Conservation (phyloP, 2,797 vertebrate genomes). For the Fundulus diaphanus region DNA sequence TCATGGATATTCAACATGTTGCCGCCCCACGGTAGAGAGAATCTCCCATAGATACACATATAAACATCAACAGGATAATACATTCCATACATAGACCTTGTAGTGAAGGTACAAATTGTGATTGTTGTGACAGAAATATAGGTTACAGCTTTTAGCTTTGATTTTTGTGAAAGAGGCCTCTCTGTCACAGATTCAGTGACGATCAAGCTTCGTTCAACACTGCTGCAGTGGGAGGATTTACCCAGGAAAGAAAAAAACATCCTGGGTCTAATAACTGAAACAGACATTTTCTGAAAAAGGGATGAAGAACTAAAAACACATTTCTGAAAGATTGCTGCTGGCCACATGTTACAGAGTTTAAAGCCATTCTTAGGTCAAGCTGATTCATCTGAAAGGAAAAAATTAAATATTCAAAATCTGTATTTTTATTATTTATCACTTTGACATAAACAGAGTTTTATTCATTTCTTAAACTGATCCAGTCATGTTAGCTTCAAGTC, state of each 20-base stretch:
- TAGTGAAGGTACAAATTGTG: no score
- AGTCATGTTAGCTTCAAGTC: not conserved
- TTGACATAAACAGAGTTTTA: constrained; percentile 2
- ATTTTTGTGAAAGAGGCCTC: not conserved
- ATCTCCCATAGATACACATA: no score
- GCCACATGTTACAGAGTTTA: not conserved
- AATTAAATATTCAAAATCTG: constrained; percentile 5
- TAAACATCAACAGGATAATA: no score
- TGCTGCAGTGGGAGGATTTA: not conserved
- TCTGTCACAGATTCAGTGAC: constrained; percentile 7
- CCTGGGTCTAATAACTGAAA: not conserved
- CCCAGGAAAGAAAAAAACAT: not conserved
- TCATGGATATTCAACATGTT: no score
- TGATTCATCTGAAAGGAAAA: not conserved
- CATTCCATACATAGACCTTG: no score
- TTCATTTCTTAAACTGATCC: constrained; percentile 4
- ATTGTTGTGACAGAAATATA: no score
- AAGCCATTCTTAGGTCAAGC: constrained; percentile 6
- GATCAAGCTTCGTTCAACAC: not conserved
- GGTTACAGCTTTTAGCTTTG: no score
- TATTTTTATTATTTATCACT: constrained; percentile 18
- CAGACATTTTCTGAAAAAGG: not conserved
- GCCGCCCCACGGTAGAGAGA: no score
- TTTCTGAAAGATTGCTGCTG: not conserved
- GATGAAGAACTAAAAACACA: not conserved